Conservation (phyloP, 2,113 vertebrate species). For the Entelurus aequoreus region DNA sequence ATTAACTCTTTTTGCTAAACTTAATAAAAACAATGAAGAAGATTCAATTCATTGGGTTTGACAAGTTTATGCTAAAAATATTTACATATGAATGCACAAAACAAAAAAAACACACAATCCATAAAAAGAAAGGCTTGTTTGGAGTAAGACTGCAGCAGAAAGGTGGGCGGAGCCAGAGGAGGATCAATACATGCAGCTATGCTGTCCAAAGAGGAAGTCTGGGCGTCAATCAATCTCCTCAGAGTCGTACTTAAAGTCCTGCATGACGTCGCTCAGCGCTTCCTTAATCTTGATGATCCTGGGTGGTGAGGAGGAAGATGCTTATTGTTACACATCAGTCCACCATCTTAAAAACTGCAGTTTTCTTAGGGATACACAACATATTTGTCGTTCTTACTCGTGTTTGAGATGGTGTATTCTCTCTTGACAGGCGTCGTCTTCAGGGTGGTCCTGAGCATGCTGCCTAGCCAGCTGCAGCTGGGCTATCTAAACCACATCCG, state of each 20-base stretch:
- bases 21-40: too few species aligned
- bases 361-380: neutral
- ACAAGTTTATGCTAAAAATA: too few species aligned
- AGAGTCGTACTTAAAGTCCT: constrained; percentile 95
- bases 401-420: constrained; percentile 79
- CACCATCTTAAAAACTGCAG: neutral
- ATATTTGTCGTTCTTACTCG: constrained; percentile 66
- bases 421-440: constrained; percentile 71
- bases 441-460: constrained; percentile 78
- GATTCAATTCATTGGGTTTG: too few species aligned
- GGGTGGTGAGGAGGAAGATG: constrained; percentile 18
- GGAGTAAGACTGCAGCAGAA: too few species aligned
- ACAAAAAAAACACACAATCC: too few species aligned
- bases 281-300: constrained; percentile 96
- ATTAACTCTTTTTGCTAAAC: too few species aligned
- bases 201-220: too few species aligned
- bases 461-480: constrained; percentile 84
- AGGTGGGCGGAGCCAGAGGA: too few species aligned
- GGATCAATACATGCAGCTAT: too few species aligned
- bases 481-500: constrained; percentile 74
- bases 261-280: constrained; percentile 90
- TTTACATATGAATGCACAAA: too few species aligned
- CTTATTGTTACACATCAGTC: neutral
- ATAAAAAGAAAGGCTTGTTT: too few species aligned
- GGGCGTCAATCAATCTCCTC: constrained; percentile 79